Evolutionary conservation across 2,113 vertebrate species (phyloP).

Genomic region (Hemiscyllium ocellatum): DNA sequence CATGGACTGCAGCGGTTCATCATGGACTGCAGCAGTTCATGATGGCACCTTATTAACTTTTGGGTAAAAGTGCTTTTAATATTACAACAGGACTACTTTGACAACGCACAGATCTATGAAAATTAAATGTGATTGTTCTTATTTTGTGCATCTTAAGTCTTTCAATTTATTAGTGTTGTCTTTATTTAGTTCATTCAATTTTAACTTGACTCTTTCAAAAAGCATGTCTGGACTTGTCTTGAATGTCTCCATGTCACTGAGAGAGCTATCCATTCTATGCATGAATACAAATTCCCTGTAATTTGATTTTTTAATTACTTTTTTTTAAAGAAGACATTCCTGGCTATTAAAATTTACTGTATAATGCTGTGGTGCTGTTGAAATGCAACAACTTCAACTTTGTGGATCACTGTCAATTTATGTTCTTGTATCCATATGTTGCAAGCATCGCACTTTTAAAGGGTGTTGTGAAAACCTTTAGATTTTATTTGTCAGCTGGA

Average conservation of each 20-base stretch:
- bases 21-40: neutral
- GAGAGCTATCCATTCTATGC: neutral
- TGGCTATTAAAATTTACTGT: neutral
- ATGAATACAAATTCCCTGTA: neutral
- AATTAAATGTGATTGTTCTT: neutral
- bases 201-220: neutral
- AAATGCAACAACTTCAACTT: neutral
- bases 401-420: neutral
- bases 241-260: neutral
- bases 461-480: neutral
- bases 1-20: neutral
- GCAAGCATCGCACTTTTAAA: neutral
- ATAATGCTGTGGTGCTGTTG: neutral
- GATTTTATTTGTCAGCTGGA: neutral
- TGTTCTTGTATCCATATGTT: neutral
- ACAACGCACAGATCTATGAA: neutral
- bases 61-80: neutral
- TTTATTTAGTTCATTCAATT: neutral
- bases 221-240: neutral
- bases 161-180: neutral
- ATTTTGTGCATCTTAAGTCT: neutral
- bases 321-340: neutral
- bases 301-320: neutral
- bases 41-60: neutral
- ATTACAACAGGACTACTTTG: neutral